A percentile compares a stretch with the other conserved stretches of the same genome.
Evolutionary conservation across 2,797 vertebrate species (phyloP).

Genomic region (Crax fasciolata): DNA sequence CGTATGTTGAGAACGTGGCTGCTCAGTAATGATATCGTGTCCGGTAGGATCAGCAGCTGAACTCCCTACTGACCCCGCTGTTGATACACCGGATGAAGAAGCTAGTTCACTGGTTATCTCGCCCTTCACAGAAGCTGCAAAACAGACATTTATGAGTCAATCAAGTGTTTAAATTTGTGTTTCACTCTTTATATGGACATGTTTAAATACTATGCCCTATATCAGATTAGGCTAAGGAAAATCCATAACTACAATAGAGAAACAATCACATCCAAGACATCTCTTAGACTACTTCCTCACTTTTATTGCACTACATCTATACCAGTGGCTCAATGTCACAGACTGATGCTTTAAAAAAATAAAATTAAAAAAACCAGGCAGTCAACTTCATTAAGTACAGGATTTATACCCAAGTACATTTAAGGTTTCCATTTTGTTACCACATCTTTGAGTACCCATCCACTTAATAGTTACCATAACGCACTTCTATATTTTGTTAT

Average conservation of each 20-base stretch:
- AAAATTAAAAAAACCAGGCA: background rate
- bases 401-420: background rate
- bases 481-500: background rate
- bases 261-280: background rate
- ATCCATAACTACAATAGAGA: background rate
- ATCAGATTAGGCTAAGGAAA: background rate
- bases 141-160: background rate
- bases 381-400: background rate
- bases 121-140: conserved; percentile 86
- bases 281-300: background rate
- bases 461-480: background rate
- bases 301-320: background rate
- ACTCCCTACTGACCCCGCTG: conserved; percentile 62
- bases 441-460: background rate
- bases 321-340: background rate
- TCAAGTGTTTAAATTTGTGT: background rate
- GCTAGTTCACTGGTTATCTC: conserved; percentile 81
- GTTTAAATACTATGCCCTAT: background rate
- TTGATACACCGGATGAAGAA: conserved; percentile 83
- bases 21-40: conserved; percentile 96
- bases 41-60: conserved; percentile 77
- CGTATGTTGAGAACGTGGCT: conserved; percentile 94
- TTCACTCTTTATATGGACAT: background rate
- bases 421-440: background rate
- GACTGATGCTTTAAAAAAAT: background rate